Evolutionary conservation across 2,888 invertebrate genomes (phyloP).

Genomic region (Ormyrus labotus): DNA sequence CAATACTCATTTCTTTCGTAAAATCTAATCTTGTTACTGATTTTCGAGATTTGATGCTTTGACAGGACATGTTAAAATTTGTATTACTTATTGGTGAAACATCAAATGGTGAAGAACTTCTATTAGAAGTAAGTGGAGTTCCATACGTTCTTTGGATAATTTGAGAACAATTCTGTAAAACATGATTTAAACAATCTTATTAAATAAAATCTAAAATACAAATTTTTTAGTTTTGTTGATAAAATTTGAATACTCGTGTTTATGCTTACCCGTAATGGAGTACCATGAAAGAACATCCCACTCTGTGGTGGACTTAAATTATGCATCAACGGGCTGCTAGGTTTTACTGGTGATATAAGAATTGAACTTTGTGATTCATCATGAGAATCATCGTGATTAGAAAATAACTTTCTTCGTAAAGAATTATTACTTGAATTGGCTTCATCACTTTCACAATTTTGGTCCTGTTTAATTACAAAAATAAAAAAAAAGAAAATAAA

Average conservation of each 20-base stretch:
- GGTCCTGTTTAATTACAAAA: slow-evolving; percentile 63
- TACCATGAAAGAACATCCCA: slow-evolving; percentile 68
- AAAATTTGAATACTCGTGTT: neutral
- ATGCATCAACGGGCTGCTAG: slow-evolving; percentile 59
- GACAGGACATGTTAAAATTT: slow-evolving; percentile 62
- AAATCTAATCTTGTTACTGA: slow-evolving; percentile 67
- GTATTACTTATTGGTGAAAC: slow-evolving; percentile 69
- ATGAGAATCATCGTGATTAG: slow-evolving; percentile 65
- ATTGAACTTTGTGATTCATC: slow-evolving; percentile 63
- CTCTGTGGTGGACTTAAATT: slow-evolving; percentile 69
- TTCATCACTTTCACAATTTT: slow-evolving; percentile 69
- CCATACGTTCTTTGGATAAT: slow-evolving; percentile 62
- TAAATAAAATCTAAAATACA: neutral
- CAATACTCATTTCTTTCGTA: slow-evolving; percentile 68
- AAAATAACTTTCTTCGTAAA: slow-evolving; percentile 71
- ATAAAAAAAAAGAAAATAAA: no score
- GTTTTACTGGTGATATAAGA: slow-evolving; percentile 65
- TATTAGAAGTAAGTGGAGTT: slow-evolving; percentile 62
- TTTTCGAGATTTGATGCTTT: slow-evolving; percentile 64
- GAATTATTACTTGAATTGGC: slow-evolving; percentile 70
- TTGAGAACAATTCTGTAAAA: slow-evolving; percentile 57
- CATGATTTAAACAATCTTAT: slow-evolving; percentile 1
- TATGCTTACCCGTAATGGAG: slow-evolving; percentile 65
- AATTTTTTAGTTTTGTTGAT: neutral
- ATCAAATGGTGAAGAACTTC: slow-evolving; percentile 65